Evolutionary conservation across 2,888 invertebrate species (phyloP).

Genomic region (Spisula subtruncata): DNA sequence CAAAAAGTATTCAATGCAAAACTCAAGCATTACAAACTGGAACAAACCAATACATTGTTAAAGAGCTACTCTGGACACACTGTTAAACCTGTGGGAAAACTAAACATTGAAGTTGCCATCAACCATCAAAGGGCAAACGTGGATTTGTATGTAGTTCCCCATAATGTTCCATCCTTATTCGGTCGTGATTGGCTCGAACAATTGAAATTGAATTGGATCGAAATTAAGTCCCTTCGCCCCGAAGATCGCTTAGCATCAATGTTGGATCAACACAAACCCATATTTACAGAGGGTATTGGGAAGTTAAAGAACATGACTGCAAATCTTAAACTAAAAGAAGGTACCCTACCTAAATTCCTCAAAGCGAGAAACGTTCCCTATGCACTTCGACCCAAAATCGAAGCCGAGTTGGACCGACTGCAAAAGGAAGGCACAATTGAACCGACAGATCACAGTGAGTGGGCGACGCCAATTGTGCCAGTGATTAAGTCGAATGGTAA

Average conservation of each 20-base stretch:
- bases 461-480: conserved; percentile 40
- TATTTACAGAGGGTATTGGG: too few species aligned
- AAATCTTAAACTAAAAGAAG: conserved; percentile 48
- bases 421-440: conserved; percentile 34
- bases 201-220: not conserved
- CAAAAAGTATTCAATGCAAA: not conserved
- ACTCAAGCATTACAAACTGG: not conserved
- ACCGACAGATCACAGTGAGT: conserved; percentile 39
- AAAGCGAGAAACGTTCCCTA: conserved; percentile 73
- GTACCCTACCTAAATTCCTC: conserved; percentile 61
- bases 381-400: conserved; percentile 52
- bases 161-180: not conserved
- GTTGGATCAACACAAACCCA: too few species aligned
- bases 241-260: too few species aligned
- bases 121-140: not conserved
- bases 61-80: not conserved
- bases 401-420: conserved; percentile 37
- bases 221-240: too few species aligned
- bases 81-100: not conserved
- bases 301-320: conserved; percentile 44
- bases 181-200: not conserved
- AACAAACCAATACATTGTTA: not conserved
- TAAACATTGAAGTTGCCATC: not conserved
- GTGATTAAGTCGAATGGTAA: not conserved
- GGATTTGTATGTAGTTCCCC: not conserved